Base-by-base conservation (phyloP, 1,140 invertebrate genomes). In the Liolophura sinensis region DNA sequence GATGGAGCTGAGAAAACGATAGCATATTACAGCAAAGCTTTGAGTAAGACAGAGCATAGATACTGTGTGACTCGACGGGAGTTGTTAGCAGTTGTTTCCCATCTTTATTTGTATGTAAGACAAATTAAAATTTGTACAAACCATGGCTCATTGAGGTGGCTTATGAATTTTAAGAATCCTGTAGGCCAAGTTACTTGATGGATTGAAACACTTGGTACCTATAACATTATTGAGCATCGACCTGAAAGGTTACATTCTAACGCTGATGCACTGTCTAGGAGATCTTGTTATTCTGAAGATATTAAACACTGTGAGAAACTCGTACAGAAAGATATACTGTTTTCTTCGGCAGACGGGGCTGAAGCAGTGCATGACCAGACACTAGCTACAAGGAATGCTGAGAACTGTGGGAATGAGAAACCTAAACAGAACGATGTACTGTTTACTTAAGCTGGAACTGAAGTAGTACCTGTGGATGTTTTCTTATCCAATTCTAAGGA, bases 31-130 rank as follows among this genome's bases (percentile, higher is more conserved):
- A 72, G 65, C 49, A 51, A 56, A 24, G 56, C 61, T 14, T 54
- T 76, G n/a, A 25, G 49, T 7, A n/a, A 51, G 40, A 20, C 62
- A 11, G 70, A 81, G 58, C 25, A 14, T 4, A 75, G 72, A n/a
- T 78, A 74, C 55, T 73, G 72, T 25, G 68, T 64, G 27, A 77
- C 73, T 1, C 62, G 76, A 27, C 62, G 67, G 46, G 78, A 77
- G 72, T 46, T 62, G 40, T 58, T 79, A 16, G 77, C 75, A 49
- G 67, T 78, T 25, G 68, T 79, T 14, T 80, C 71, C 52, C 49
- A 70, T 46, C 57, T 78, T 48, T 69, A 69, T 54, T n/a, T 83
- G 4, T 68, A 68, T 51, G 64, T 49, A 16, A 14, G 20, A 51
- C n/a, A n/a, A 51, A 51, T 66, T 50, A 18, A 16, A 5, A 27